A percentile compares a stretch with the other conserved stretches of the same genome.
Evolutionary conservation across 2,888 invertebrate genomes (phyloP).

Genomic region (Psylliodes chrysocephalus): DNA sequence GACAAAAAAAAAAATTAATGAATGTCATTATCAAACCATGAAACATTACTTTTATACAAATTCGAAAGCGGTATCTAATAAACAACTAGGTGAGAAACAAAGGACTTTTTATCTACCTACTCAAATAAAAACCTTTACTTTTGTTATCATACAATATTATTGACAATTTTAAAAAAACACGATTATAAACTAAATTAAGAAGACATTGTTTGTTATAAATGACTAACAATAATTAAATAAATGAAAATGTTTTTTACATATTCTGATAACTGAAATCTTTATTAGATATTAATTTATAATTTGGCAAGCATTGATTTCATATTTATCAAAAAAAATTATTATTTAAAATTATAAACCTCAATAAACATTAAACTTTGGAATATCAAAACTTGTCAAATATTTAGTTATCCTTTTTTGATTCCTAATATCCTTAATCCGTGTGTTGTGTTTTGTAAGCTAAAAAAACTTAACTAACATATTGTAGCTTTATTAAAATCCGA

Average conservation of each 20-base stretch:
- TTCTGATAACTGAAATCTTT: slow-evolving; percentile 11
- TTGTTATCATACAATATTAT: no score
- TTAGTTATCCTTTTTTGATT: slow-evolving; percentile 8
- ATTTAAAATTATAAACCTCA: background rate
- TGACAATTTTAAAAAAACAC: no score
- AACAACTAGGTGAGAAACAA: no score
- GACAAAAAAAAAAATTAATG: no score
- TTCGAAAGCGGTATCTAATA: no score
- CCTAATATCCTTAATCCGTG: slow-evolving; percentile 34
- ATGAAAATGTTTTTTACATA: background rate
- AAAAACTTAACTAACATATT: slow-evolving; percentile 38
- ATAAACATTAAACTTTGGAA: background rate
- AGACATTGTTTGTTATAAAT: no score
- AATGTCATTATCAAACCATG: no score
- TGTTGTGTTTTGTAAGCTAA: slow-evolving; percentile 37
- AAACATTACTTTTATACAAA: no score
- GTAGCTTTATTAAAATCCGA: slow-evolving; percentile 29
- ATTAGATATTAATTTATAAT: background rate
- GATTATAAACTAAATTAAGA: no score
- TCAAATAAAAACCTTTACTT: no score
- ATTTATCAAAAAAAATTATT: background rate
- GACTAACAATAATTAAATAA: no score
- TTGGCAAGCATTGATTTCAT: background rate
- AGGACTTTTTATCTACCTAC: no score
- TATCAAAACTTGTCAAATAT: background rate